A percentile compares a stretch with the other conserved stretches of the same genome.
Conservation (phyloP, 2,797 vertebrate genomes). For the Mus minutoides region DNA sequence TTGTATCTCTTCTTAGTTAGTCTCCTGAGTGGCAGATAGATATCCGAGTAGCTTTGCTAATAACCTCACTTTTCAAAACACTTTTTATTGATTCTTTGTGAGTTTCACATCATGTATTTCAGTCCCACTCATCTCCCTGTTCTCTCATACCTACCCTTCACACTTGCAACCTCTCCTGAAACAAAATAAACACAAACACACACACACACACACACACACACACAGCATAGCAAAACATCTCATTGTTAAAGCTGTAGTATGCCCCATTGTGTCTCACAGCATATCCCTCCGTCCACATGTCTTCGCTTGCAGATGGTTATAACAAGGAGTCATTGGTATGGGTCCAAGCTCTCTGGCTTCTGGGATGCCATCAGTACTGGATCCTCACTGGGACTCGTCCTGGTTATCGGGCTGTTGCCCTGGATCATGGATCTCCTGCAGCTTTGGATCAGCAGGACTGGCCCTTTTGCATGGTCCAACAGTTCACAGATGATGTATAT, state of each 20-base stretch:
- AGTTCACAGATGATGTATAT: background rate
- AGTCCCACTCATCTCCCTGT: background rate
- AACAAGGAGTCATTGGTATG: background rate
- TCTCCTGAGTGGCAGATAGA: background rate
- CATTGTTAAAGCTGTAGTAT: too few species aligned
- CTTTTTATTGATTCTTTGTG: background rate
- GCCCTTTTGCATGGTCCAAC: too few species aligned
- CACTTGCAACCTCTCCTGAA: background rate
- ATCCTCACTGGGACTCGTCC: background rate
- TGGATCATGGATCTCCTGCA: background rate
- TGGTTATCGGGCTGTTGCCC: background rate
- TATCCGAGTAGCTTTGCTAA: background rate
- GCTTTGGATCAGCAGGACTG: background rate
- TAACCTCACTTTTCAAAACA: background rate
- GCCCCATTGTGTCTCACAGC: too few species aligned
- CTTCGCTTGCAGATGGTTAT: background rate
- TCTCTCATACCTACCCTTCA: background rate
- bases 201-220: too few species aligned
- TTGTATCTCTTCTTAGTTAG: background rate
- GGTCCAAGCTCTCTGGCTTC: background rate
- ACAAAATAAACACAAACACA: background rate
- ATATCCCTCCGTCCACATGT: background rate
- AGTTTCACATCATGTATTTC: background rate
- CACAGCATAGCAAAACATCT: too few species aligned
- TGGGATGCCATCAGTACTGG: background rate